Base-by-base conservation (phyloP, 1,140 invertebrate genomes). In the Pseudomyrmex flavicornis region DNA sequence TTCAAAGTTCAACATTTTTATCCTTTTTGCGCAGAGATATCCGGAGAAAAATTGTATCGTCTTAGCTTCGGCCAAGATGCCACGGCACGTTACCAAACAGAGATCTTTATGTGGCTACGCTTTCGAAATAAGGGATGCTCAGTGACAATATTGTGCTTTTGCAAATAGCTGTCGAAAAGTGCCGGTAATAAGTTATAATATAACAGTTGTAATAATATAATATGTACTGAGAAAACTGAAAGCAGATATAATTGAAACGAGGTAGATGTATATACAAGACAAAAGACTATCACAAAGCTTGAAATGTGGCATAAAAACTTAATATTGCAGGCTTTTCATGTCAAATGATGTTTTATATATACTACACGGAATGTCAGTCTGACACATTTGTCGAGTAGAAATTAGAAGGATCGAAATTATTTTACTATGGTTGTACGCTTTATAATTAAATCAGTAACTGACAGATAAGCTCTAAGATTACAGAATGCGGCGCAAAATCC, bases 11-110 rank as follows among this genome's bases (percentile, higher is more conserved):
- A 58, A 58, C 20, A 69, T 58, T 61, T 80, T 80, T 61, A 35
- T 59, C 68, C 46, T 72, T 12, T 17, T 69, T 35, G 44, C 44
- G 15, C 44, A 70, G 22, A 54, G 22, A 48, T 48, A 80, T 50
- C 54, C 22, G 8, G 54, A 48, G 66, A 85, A 73, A 80, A 85
- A 86, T 86, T 73, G 61, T 69, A 73, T 80, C 50, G 56, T 20
- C 68, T 85, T 85, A 86, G 74, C 54, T 61, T 58, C 83, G 46
- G 68, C 56, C 84, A 85, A 69, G 69, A 82, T 86, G 85, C 85
- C 58, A 70, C 62, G 48, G 84, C 62, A 82, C 85, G 83, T 86
- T 68, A 73, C 58, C 68, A 79, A 86, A 74, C 72, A 74, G 68
- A 54, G 80, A 85, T 69, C 65, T 86, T 82, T 69, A 82, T 84